phyloP scores from a whole-genome alignment of 2,113 vertebrate species.

The Lathamus discolor region DNA sequence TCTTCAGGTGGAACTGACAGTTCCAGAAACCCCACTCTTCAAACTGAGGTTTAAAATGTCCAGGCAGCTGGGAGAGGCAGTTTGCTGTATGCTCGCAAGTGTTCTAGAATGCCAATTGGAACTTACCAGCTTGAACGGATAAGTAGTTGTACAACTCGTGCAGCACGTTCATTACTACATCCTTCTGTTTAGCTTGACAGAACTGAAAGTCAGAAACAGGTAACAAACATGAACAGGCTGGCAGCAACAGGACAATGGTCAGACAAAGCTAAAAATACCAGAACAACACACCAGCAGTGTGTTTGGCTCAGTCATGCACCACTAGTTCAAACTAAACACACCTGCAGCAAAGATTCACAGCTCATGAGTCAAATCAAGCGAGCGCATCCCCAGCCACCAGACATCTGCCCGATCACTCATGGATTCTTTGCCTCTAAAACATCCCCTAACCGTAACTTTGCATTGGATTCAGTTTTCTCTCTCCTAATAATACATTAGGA shows the following conservation, averaged over 20 bases:
- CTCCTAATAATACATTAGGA: background rate
- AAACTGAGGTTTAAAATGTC: background rate
- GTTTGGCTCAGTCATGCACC: background rate
- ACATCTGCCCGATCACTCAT: accelerated
- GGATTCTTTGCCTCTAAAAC: background rate
- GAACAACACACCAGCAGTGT: background rate
- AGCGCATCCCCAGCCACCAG: background rate
- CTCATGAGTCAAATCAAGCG: accelerated
- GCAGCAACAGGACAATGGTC: background rate
- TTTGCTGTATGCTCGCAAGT: background rate
- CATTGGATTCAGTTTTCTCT: no score
- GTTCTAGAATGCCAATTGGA: background rate
- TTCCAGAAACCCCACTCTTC: background rate
- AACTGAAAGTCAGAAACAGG: constrained; percentile 68
- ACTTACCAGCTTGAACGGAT: constrained; percentile 80
- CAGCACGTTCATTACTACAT: constrained; percentile 68
- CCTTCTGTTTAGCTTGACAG: constrained; percentile 77
- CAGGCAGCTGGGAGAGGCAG: background rate
- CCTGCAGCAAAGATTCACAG: background rate
- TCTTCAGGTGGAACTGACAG: background rate
- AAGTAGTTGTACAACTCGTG: constrained; percentile 79
- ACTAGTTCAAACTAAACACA: background rate
- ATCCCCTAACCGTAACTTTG: no score
- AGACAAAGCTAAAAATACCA: background rate
- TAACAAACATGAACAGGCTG: background rate